Base-by-base conservation (phyloP, 30 jellyfish, hydroid and myxozoan genomes). In the Aurelia sp. region DNA sequence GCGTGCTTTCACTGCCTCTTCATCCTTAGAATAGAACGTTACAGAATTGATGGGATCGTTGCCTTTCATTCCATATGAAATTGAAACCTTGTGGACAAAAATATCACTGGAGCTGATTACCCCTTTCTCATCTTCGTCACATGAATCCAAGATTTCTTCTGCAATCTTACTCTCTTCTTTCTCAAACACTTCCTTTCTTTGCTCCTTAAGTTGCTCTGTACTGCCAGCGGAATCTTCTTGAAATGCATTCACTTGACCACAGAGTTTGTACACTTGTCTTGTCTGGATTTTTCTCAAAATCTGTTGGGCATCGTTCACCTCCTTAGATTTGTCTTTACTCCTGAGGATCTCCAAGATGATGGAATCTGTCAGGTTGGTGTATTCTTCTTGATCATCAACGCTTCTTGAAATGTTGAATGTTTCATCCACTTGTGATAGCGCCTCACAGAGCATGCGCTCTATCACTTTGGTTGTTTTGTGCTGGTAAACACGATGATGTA, bases 391-490 rank as follows among this genome's bases (percentile, higher is more conserved):
- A 60, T 91, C 86, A 7, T 66, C n/a, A 22, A 78, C 76, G 63
- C 85, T 37, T 60, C 30, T 74, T 58, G 84, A 87, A 13, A 87
- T 87, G 27, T 52, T 71, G 62, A 87, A 87, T 11, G 41, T 31
- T 13, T 77, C 51, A 53, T 84, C 91, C 71, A 82, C 97, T 67
- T 57, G 58, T 10, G 82, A 13, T 69, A 91, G 7, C 5, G 98
- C 98, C 73, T 93, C 93, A 37, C 61, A 35, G 60, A 93, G 22
- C 97, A 89, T 84, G 11, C 60, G 73, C 76, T 90, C 97, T 6
- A 90, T 64, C 22, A 88, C 59, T 75, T 81, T 82, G 9, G 87
- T 82, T 8, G 96, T 90, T 58, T 76, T 90, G 66, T 90, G 97
- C 62, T 83, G 92, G 58, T 90, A 90, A 21, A 90, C 95, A 21